Conservation (phyloP, 2,797 vertebrate genomes). For the Rhinichthys osculus region DNA sequence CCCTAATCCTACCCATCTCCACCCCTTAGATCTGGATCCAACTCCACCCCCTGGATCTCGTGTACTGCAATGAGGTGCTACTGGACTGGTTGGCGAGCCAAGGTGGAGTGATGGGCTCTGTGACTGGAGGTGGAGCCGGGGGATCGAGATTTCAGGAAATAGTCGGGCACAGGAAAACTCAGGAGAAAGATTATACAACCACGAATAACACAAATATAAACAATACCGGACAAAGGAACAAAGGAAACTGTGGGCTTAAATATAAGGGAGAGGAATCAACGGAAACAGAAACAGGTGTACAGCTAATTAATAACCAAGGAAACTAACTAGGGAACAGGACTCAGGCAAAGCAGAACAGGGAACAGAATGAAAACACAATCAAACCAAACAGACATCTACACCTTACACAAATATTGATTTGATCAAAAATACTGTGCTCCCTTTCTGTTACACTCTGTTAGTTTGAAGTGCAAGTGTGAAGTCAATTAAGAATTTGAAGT, state of each 20-base stretch:
- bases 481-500: background rate
- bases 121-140: too few relatives aligned
- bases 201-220: background rate
- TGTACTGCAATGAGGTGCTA: too few relatives aligned
- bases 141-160: too few relatives aligned
- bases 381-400: background rate
- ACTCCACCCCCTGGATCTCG: too few relatives aligned
- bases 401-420: background rate
- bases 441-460: background rate
- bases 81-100: too few relatives aligned
- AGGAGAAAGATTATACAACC: background rate
- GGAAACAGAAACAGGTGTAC: background rate
- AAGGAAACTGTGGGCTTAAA: background rate
- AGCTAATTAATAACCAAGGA: background rate
- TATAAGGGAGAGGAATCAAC: background rate
- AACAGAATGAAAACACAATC: background rate
- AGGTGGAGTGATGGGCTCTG: too few relatives aligned
- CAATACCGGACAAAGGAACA: background rate
- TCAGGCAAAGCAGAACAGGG: background rate
- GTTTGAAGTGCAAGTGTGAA: background rate
- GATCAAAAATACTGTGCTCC: background rate
- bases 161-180: background rate
- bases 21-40: too few relatives aligned
- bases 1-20: too few relatives aligned
- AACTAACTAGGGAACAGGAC: background rate